Base-by-base conservation (phyloP, 2,888 invertebrate genomes). In the Frankliniella fusca region DNA sequence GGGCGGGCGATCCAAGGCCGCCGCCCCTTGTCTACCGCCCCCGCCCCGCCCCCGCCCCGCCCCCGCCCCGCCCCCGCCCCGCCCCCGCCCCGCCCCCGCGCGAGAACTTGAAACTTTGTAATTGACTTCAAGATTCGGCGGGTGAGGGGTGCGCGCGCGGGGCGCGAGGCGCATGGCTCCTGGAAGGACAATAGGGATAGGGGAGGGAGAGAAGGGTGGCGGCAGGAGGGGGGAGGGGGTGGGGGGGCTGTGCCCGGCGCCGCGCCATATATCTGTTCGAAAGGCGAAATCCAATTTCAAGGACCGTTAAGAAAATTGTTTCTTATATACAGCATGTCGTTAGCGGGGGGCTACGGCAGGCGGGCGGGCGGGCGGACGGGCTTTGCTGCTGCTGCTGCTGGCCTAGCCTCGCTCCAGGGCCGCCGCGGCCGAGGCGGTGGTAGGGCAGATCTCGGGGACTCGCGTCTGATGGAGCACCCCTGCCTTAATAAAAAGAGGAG, bases 231-330 rank as follows among this genome's bases (percentile, higher is more conserved):
- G 7, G 54, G 54, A 3, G 54, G 54, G 54, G 54, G 15, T 20
- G 54, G 54, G 54, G 54, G 54, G 38, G 38, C 38, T 5, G 3
- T 3, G 5, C 38, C 38, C 38, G 38, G 38, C 38, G 38, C 38
- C 38, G 70, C 70, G 11, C 12, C 70, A 76, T 76, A 76, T 76
- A 76, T 76, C 70, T 76, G 70, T 76, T 76, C 70, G 70, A 27
- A 76, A 76, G 70, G 70, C 70, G 70, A 76, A 76, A 76, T 76
- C 70, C 70, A 76, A 76, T 76, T 76, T 76, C 70, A 76, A 76
- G 70, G 70, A 76, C 70, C 70, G 70, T 76, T 76, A 76, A 76
- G 70, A 76, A 76, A 76, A 76, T 76, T 76, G 70, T 76, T 76
- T 76, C 70, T 76, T 76, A 76, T 76, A 76, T 76, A 76, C 70